Evolutionary conservation across 2,113 vertebrate genomes (phyloP), one percentile per base, ranked within the genome.

Genomic region (Perognathus longimembris): DNA sequence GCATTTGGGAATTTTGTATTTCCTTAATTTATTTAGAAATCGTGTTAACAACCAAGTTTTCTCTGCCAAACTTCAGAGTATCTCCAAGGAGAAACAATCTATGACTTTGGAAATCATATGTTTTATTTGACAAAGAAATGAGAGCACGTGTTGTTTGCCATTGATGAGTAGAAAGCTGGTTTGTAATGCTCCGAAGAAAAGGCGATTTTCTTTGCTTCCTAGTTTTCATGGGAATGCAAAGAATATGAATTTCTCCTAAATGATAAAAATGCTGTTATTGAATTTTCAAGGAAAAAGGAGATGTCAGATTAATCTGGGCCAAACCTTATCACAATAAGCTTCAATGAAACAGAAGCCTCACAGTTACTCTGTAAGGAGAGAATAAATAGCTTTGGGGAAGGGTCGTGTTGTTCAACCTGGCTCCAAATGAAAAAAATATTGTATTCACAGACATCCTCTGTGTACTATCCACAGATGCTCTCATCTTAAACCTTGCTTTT

Each of bases 61-160:
- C 71, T 92, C 85, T 92, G 7, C 70, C 92, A 95, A 82, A 69
- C 73, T 97, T 93, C 88, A 95, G 59, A 95, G 93, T 66, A 88
- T 95, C 85, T 94, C 64, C 80, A 95, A 95, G 93, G 75, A 85
- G 94, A 95, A 96, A 95, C 34, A 50, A 87, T 94, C 54, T 34
- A 82, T 95, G 59, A 89, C 80, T 95, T 91, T 21, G 1, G 10
- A 91, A 95, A 91, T 92, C 95, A 93, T 76, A 40, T 94, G 91
- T 78, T 84, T 85, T 95, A 45, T n/a, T 66, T 28, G 59, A 17
- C 73, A 84, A 94, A 84, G 80, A 92, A 82, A 54, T 8, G 76
- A 45, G 93, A 96, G 91, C 61, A 92, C 94, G 15, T 91, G 71
- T 95, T 69, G 12, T 90, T 91, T 93, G 85, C 69, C 85, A 93